Base-by-base conservation (phyloP, 2,888 invertebrate genomes). In the Lutraria lutraria region DNA sequence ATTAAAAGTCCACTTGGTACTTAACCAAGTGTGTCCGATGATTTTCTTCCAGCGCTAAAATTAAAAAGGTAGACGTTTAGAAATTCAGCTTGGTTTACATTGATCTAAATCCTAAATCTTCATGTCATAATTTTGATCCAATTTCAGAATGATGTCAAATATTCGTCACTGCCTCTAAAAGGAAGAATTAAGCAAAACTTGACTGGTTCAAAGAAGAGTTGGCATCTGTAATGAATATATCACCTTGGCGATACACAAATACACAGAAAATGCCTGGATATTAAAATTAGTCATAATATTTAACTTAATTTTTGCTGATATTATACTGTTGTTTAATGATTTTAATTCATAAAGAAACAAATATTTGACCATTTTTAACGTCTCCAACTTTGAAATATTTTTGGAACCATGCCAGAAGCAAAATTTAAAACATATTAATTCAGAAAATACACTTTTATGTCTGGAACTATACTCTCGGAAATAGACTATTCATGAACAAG, bases 151-250 rank as follows among this genome's bases (percentile, higher is more conserved):
- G 76, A 76, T 31, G 19, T 34, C 16, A 76, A 76, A 13, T 31
- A 76, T 31, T 25, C 8, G 16, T 34, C 63, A 6, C 63, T 83
- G 31, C 83, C 83, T 52, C 60, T 29, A n/a, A 80, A 87, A 21
- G 79, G 63, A n/a, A 83, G 83, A 56, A 83, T 79, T 15, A 87
- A 83, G 31, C 80, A 82, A 53, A 87, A 83, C 68, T 52, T 87
- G 8, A 34, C 53, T 63, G 60, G 83, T 21, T 83, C 87, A 16
- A 87, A 87, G 80, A 87, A 87, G 56, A 87, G 87, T 21, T 87
- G 87, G 87, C 83, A 83, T 29, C 60, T 87, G 34, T 80, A 79
- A 63, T 87, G 43, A 56, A 29, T 68, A 19, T 25, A 21, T 63
- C 4, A 29, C 31, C 25, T 3, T 72, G 12, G 43, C 43, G 8